These are phyloP conservation scores for Erethizon dorsatum DNA, from an alignment of 2,797 vertebrate species.

Conservation along the genomic window DNA sequence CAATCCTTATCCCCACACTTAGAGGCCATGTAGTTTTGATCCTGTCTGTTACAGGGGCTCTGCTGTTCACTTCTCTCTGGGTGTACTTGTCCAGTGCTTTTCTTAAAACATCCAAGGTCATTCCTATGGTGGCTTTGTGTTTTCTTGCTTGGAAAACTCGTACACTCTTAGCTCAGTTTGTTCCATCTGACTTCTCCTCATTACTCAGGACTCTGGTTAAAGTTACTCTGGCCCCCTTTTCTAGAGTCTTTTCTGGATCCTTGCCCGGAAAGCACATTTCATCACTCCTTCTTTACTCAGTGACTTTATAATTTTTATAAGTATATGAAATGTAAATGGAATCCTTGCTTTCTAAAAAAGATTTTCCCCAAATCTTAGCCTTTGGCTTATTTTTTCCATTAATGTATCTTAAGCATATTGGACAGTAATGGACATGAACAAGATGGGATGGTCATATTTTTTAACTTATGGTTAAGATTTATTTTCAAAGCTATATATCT, in stretches of 20 bases:
- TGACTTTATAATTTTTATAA: not conserved
- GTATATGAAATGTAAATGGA: not conserved
- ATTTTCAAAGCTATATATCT: not conserved
- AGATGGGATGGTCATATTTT: not conserved
- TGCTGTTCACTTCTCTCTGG: not conserved
- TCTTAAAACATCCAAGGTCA: not conserved
- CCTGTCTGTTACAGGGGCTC: not conserved
- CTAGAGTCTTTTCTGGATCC: not conserved
- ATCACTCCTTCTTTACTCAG: not conserved
- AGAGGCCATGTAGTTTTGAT: not conserved
- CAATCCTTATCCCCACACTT: not conserved
- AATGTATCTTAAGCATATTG: not conserved
- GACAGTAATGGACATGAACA: not conserved
- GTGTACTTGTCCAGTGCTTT: not conserved
- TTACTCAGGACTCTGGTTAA: slow-evolving; percentile 40
- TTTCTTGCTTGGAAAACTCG: not conserved
- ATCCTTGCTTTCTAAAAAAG: not conserved
- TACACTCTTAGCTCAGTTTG: not conserved
- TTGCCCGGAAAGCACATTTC: not conserved
- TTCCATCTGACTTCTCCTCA: not conserved
- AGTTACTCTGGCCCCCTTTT: not conserved
- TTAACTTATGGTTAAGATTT: not conserved
- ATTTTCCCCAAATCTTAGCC: rapidly evolving
- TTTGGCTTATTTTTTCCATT: not conserved
- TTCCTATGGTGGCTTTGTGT: not conserved